phyloP scores from a whole-genome alignment of 2,113 vertebrate species.

The Panurus biarmicus region DNA sequence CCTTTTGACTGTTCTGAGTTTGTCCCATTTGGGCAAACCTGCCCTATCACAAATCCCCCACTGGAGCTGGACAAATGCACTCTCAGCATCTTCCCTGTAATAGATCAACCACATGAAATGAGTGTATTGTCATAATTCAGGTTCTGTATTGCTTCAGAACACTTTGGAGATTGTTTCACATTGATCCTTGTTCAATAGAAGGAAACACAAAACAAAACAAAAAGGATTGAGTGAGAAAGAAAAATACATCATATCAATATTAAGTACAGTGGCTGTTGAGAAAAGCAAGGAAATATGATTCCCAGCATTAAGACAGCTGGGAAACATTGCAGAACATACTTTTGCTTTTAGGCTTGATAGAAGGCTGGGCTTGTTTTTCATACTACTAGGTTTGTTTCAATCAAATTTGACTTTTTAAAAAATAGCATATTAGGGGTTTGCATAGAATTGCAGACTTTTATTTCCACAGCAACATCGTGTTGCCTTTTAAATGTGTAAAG shows the following conservation, averaged over 20 bases:
- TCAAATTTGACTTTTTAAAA: neutral
- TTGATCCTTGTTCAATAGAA: neutral
- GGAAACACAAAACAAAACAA: neutral
- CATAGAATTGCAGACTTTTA: neutral
- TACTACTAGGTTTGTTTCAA: neutral
- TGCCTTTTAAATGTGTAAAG: slow-evolving; percentile 16
- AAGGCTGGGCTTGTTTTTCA: neutral
- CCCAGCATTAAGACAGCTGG: neutral
- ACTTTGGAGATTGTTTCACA: neutral
- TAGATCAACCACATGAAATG: neutral
- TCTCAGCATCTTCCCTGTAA: neutral
- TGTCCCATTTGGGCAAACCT: neutral
- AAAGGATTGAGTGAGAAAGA: neutral
- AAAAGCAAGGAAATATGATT: neutral
- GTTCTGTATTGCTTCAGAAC: neutral
- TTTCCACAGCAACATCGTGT: neutral
- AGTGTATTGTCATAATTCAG: neutral
- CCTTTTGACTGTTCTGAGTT: neutral
- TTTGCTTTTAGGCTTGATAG: neutral
- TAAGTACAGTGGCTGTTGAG: neutral
- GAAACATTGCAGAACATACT: neutral
- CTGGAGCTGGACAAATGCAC: neutral
- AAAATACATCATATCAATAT: neutral
- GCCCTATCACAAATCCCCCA: neutral
- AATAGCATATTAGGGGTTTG: neutral